These are phyloP conservation scores for Nerophis ophidion DNA, from an alignment of 2,113 vertebrate species.

Conservation along the genomic window DNA sequence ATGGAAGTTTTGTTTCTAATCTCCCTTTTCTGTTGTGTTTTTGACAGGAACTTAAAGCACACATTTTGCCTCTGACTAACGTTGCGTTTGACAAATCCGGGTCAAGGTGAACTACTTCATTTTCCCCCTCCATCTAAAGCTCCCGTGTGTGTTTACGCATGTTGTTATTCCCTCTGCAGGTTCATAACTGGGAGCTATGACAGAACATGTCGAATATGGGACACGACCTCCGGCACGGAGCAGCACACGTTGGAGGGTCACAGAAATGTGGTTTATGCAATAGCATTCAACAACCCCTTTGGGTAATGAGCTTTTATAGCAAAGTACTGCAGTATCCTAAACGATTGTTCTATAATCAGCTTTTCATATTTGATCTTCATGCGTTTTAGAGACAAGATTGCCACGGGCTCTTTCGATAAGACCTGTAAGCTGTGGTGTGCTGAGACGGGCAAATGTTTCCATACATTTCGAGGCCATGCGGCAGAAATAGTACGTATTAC, in stretches of 20 bases:
- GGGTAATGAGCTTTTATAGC: slow-evolving; percentile 71
- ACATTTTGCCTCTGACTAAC: slow-evolving; percentile 91
- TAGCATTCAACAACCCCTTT: slow-evolving; percentile 95
- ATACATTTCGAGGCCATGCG: slow-evolving; percentile 85
- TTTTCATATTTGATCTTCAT: slow-evolving; percentile 26
- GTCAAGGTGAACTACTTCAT: slow-evolving; percentile 75
- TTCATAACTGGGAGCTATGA: slow-evolving; percentile 98
- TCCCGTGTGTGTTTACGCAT: background rate
- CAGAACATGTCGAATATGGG: slow-evolving; percentile 92
- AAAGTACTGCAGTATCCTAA: background rate
- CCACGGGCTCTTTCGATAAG: slow-evolving; percentile 95
- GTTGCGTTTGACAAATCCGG: slow-evolving; percentile 94
- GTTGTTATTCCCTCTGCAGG: slow-evolving; percentile 55
- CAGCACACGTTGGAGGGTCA: slow-evolving; percentile 82
- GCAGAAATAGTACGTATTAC: slow-evolving; percentile 87
- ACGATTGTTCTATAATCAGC: background rate
- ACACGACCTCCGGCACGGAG: slow-evolving; percentile 82
- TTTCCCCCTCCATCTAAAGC: background rate
- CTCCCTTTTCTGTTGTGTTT: slow-evolving; percentile 7
- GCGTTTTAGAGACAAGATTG: slow-evolving; percentile 86
- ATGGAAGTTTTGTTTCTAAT: slow-evolving; percentile 32
- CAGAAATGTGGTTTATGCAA: slow-evolving; percentile 87
- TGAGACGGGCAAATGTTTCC: slow-evolving; percentile 86
- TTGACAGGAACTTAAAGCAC: slow-evolving; percentile 82
- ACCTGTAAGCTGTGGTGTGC: slow-evolving; percentile 91